phyloP scores from a whole-genome alignment of 2,113 vertebrate species.

The Anolis sagrei region DNA sequence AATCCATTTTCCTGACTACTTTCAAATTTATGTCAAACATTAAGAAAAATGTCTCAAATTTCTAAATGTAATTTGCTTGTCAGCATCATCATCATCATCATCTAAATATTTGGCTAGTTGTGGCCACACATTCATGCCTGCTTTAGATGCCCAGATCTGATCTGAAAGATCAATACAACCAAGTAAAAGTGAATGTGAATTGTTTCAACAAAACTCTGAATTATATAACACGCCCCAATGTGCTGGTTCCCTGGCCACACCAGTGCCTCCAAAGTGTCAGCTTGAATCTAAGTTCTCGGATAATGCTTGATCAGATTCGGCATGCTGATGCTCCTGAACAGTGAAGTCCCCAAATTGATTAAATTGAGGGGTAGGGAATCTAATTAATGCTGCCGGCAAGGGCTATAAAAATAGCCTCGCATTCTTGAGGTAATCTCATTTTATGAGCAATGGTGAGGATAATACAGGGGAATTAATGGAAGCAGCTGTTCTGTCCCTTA shows the following conservation, averaged over 20 bases:
- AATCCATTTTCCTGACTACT: too few species aligned
- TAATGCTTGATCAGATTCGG: slow-evolving; percentile 9
- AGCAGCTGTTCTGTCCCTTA: slow-evolving; percentile 16
- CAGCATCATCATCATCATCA: background rate
- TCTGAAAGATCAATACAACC: background rate
- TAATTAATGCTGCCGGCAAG: slow-evolving; percentile 42
- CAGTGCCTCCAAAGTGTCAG: background rate
- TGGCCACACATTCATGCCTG: too few species aligned
- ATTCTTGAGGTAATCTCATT: slow-evolving; percentile 42
- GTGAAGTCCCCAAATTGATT: slow-evolving; percentile 19
- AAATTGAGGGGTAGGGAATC: slow-evolving; percentile 1
- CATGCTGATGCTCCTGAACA: background rate
- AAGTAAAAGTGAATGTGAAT: background rate
- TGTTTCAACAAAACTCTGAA: background rate
- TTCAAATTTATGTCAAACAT: background rate
- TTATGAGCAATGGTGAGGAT: slow-evolving; percentile 37
- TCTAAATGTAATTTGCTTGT: background rate
- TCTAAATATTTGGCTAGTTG: background rate
- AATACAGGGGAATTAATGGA: slow-evolving; percentile 10
- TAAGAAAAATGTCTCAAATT: background rate
- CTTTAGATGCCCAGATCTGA: too few species aligned
- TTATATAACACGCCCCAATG: background rate
- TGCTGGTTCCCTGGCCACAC: background rate
- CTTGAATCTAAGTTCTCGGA: background rate
- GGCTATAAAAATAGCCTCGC: slow-evolving; percentile 15